Evolutionary conservation across 1,140 invertebrate species (phyloP).

Genomic region (Amphibalanus amphitrite): DNA sequence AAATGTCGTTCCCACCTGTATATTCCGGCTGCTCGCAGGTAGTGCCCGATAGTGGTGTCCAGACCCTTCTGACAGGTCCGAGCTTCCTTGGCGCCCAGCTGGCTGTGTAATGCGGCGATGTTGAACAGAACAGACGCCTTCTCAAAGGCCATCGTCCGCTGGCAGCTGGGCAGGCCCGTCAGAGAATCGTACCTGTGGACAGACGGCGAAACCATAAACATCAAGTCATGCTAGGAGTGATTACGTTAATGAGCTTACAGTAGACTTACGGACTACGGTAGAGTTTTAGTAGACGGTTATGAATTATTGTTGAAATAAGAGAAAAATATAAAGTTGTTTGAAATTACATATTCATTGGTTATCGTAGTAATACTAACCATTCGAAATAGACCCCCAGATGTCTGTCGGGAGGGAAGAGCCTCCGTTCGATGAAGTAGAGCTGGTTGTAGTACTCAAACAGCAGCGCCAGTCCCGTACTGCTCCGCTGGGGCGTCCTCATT

Average conservation of each 20-base stretch:
- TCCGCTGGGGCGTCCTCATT: slow-evolving; percentile 72
- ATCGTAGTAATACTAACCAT: slow-evolving; percentile 42
- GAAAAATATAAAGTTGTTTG: no score
- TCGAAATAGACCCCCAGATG: slow-evolving; percentile 86
- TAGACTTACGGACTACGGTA: no score
- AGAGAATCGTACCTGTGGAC: no score
- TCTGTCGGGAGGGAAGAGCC: slow-evolving; percentile 81
- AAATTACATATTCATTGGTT: no score
- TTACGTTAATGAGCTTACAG: no score
- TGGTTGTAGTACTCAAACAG: slow-evolving; percentile 90
- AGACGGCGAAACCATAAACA: no score
- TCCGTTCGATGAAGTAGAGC: slow-evolving; percentile 78
- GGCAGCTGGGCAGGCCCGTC: no score
- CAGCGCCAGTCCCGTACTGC: slow-evolving; percentile 64
- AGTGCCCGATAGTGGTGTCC: slow-evolving; percentile 28
- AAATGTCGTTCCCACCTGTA: background rate
- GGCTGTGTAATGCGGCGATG: slow-evolving; percentile 84
- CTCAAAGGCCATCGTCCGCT: no score
- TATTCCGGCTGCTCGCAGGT: slow-evolving; percentile 43
- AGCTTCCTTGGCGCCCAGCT: slow-evolving; percentile 71
- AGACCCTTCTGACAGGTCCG: slow-evolving; percentile 45
- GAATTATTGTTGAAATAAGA: no score
- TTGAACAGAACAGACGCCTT: no score
- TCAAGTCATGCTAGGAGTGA: no score
- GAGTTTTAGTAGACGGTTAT: no score